Conservation (phyloP, 2,888 invertebrate genomes). For the Ceramica pisi region DNA sequence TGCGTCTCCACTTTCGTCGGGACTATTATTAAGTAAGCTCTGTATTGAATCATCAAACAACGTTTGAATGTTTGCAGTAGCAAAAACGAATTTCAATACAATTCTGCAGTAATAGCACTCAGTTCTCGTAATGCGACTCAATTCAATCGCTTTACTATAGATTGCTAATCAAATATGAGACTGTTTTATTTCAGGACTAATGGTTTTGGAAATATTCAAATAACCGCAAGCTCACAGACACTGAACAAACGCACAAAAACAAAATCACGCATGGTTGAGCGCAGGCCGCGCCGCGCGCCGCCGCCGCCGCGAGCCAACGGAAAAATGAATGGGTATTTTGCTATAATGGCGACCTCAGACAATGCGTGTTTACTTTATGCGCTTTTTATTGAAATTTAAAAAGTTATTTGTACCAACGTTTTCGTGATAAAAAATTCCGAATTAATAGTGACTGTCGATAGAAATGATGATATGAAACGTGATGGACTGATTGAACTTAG, state of each 20-base stretch:
- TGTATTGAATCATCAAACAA: conserved; percentile 61
- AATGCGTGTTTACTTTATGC: conserved; percentile 67
- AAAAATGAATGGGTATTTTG: conserved; percentile 88
- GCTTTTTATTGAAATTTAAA: conserved; percentile 52
- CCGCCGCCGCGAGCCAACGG: conserved; percentile 78
- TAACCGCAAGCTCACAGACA: conserved; percentile 85
- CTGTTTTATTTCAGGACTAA: conserved; percentile 83
- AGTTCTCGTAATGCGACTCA: conserved; percentile 14
- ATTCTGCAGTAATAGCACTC: conserved; percentile 17
- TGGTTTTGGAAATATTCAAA: conserved; percentile 83
- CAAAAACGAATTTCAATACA: conserved; percentile 45
- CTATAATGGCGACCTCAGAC: conserved; percentile 83
- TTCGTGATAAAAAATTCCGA: neutral
- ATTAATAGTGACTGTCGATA: neutral
- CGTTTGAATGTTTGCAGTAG: conserved; percentile 36
- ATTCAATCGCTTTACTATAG: conserved; percentile 59
- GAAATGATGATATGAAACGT: neutral
- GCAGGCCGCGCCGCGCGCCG: conserved; percentile 76
- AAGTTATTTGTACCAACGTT: conserved; percentile 25
- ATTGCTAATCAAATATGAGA: conserved; percentile 77
- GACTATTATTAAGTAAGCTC: conserved; percentile 63
- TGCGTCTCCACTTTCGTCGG: conserved; percentile 66
- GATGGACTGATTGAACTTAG: too few relatives aligned
- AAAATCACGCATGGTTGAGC: conserved; percentile 87
- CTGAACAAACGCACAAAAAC: conserved; percentile 88